Percentiles rank a stretch among this genome's conserved stretches.
Conservation (phyloP, 2,888 invertebrate species). For the Drosophila putrida region DNA sequence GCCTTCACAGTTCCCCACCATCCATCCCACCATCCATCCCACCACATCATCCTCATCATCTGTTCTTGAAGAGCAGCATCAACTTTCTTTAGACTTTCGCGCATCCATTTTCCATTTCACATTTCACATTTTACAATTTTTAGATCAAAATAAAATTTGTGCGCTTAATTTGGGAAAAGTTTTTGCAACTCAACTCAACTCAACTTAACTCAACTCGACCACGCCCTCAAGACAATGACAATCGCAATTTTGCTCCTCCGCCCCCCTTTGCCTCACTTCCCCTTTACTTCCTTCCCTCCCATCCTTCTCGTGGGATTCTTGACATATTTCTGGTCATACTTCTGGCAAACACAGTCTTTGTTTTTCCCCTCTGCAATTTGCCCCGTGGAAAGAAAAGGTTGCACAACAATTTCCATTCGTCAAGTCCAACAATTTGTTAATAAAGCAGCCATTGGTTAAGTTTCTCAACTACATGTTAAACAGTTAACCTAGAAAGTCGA, state of each 20-base stretch:
- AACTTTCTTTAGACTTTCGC: slow-evolving; percentile 7
- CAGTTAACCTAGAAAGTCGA: no score
- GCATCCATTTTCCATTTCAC: slow-evolving; percentile 1
- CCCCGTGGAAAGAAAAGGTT: background rate
- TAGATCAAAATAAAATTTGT: slow-evolving; percentile 21
- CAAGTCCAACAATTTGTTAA: slow-evolving; percentile 3
- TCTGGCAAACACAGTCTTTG: slow-evolving; percentile 3
- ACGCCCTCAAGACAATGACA: slow-evolving; percentile 18
- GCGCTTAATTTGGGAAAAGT: slow-evolving; percentile 27
- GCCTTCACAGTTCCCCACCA: background rate
- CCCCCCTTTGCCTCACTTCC: no score
- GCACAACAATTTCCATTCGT: background rate
- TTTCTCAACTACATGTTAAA: slow-evolving; percentile 1
- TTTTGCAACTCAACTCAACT: slow-evolving; percentile 14
- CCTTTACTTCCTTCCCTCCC: no score
- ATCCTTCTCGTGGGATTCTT: slow-evolving; percentile 7
- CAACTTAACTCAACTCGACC: slow-evolving; percentile 9
- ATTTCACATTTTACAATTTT: slow-evolving; percentile 19
- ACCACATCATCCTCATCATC: background rate
- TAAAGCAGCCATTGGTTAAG: background rate
- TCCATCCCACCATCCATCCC: background rate
- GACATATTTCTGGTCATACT: slow-evolving; percentile 17
- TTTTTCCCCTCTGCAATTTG: background rate
- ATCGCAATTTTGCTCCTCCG: slow-evolving; percentile 12
- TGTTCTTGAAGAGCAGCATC: slow-evolving; percentile 6